Conservation (phyloP, 1,140 invertebrate genomes). For the Danaus plexippus region DNA sequence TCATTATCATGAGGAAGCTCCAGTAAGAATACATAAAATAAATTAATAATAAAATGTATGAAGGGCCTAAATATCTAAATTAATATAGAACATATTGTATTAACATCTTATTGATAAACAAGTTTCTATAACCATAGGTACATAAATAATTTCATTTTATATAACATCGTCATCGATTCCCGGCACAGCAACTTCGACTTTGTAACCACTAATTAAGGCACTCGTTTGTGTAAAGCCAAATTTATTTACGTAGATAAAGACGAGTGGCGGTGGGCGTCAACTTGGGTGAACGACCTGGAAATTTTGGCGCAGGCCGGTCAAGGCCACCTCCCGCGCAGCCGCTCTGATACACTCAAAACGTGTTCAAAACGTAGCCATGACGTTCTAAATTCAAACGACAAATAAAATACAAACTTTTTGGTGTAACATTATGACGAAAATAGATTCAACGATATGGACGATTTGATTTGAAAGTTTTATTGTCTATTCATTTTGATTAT, state of each 20-base stretch:
- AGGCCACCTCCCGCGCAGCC: slow-evolving; percentile 60
- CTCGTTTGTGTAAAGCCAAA: slow-evolving; percentile 17
- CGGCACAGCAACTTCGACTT: slow-evolving; percentile 20
- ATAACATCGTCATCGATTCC: slow-evolving; percentile 33
- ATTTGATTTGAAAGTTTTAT: too few relatives aligned
- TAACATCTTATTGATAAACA: slow-evolving; percentile 53
- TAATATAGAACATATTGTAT: too few relatives aligned
- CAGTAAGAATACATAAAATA: too few relatives aligned
- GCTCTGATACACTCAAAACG: slow-evolving; percentile 30
- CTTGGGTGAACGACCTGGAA: slow-evolving; percentile 66
- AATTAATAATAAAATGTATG: too few relatives aligned
- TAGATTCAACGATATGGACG: too few relatives aligned
- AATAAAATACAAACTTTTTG: too few relatives aligned
- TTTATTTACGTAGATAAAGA: slow-evolving; percentile 60
- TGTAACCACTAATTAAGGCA: slow-evolving; percentile 16
- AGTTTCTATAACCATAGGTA: slow-evolving; percentile 55
- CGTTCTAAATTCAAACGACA: slow-evolving; percentile 16
- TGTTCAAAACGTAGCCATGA: background rate
- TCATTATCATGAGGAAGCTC: too few relatives aligned
- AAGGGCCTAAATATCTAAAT: too few relatives aligned
- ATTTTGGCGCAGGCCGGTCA: slow-evolving; percentile 71
- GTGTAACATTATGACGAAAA: too few relatives aligned
- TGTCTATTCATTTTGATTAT: too few relatives aligned
- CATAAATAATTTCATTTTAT: slow-evolving; percentile 53
- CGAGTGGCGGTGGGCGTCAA: slow-evolving; percentile 53